phyloP scores from a whole-genome alignment of 2,797 vertebrate species.

The Morus bassanus region DNA sequence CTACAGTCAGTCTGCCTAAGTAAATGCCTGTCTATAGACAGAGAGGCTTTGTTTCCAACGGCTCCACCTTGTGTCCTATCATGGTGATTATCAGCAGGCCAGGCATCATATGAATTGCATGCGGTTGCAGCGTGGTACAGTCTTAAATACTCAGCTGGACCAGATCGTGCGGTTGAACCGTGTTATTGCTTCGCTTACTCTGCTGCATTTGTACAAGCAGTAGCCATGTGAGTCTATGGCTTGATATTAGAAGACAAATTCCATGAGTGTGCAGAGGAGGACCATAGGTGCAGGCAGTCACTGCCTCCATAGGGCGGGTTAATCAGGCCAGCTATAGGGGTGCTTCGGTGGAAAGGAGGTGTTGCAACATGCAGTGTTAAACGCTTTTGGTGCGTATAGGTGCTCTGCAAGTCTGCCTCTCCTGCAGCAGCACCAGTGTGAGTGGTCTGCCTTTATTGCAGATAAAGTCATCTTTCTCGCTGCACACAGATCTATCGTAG shows the following conservation, averaged over 20 bases:
- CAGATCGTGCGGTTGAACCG: neutral
- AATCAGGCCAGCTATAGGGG: neutral
- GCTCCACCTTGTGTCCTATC: conserved; percentile 39
- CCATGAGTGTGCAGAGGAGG: neutral
- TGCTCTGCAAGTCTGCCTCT: neutral
- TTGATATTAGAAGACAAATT: neutral
- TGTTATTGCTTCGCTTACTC: neutral
- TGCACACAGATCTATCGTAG: neutral
- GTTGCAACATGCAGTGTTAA: fast-evolving
- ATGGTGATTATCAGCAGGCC: neutral
- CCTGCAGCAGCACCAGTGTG: neutral
- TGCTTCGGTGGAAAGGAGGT: neutral
- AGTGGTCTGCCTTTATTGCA: neutral
- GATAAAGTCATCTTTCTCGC: neutral
- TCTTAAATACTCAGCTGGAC: neutral
- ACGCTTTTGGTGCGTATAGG: neutral
- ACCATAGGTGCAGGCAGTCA: neutral
- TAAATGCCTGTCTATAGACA: neutral
- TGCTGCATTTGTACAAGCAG: neutral
- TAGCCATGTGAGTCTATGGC: fast-evolving
- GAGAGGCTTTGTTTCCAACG: neutral
- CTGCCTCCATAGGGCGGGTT: neutral
- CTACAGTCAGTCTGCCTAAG: neutral
- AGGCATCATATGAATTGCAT: fast-evolving
- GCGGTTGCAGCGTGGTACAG: fast-evolving